phyloP scores from a whole-genome alignment of 2,797 vertebrate genomes.

The Synaphobranchus kaupii region DNA sequence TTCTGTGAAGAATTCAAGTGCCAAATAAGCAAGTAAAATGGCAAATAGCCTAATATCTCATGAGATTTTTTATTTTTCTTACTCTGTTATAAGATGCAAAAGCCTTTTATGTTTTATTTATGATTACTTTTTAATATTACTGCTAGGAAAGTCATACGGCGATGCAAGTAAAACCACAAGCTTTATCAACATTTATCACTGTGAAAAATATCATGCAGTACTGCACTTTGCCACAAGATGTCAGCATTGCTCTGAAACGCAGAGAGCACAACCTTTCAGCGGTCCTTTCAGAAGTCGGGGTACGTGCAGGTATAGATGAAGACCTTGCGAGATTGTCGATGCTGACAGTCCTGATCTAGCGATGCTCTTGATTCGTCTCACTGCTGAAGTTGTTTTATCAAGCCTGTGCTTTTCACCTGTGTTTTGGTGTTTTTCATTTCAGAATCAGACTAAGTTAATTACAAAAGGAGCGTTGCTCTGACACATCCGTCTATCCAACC shows the following conservation, averaged over 20 bases:
- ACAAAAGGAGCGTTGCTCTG: background rate
- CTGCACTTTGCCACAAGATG: conserved; percentile 48
- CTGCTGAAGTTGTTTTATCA: background rate
- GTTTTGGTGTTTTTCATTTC: background rate
- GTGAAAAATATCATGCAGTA: conserved; percentile 61
- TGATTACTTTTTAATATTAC: background rate
- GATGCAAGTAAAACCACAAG: background rate
- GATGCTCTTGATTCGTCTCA: background rate
- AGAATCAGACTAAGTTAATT: background rate
- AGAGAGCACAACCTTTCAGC: background rate
- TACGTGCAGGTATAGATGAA: background rate
- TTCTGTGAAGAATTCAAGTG: too few species aligned
- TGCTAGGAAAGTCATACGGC: background rate
- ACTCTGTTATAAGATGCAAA: background rate
- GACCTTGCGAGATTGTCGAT: background rate
- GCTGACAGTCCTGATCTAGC: background rate
- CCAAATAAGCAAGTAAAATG: background rate
- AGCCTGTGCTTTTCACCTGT: background rate
- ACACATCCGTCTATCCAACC: background rate
- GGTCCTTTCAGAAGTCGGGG: background rate
- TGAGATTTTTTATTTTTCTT: background rate
- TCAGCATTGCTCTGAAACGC: conserved; percentile 46
- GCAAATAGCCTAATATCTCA: background rate
- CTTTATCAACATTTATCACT: background rate
- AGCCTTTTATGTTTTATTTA: background rate